These are phyloP conservation scores for Tretioscincus oriximinensis DNA, from an alignment of 2,113 vertebrate genomes.

Conservation along the genomic window DNA sequence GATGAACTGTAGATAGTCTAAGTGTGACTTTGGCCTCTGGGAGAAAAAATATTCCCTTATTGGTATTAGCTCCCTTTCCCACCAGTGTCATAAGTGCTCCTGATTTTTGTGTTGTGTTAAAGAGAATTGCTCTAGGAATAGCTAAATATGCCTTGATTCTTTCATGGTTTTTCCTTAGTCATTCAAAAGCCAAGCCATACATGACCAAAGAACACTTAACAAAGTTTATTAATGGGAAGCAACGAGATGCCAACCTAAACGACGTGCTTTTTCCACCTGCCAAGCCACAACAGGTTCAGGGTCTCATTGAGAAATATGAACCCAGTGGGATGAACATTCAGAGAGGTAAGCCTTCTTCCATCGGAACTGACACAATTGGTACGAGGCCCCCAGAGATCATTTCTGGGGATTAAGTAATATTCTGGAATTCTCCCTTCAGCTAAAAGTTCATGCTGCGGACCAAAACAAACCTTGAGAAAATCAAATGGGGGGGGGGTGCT, in stretches of 20 bases:
- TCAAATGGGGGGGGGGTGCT: too few relatives aligned
- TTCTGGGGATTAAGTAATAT: too few relatives aligned
- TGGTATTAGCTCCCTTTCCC: too few relatives aligned
- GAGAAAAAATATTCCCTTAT: too few relatives aligned
- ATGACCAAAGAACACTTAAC: constrained; percentile 95
- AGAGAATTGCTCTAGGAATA: neutral
- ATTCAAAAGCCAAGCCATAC: constrained; percentile 89
- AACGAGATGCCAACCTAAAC: constrained; percentile 90
- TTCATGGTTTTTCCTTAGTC: constrained; percentile 64
- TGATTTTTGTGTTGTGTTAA: neutral
- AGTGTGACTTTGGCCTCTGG: too few relatives aligned
- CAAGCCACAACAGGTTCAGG: constrained; percentile 87
- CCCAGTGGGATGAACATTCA: constrained; percentile 81
- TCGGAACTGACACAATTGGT: too few relatives aligned
- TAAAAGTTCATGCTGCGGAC: too few relatives aligned
- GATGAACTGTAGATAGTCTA: too few relatives aligned
- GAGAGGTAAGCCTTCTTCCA: constrained; percentile 78
- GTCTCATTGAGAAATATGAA: constrained; percentile 93
- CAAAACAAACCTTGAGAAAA: too few relatives aligned
- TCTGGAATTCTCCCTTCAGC: too few relatives aligned
- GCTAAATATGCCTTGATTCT: neutral
- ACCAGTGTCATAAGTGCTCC: too few relatives aligned
- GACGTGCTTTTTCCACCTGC: constrained; percentile 87
- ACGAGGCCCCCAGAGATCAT: too few relatives aligned
- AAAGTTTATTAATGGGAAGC: constrained; percentile 95